phyloP scores from a whole-genome alignment of 2,113 vertebrate genomes.

The Pithys albifrons region DNA sequence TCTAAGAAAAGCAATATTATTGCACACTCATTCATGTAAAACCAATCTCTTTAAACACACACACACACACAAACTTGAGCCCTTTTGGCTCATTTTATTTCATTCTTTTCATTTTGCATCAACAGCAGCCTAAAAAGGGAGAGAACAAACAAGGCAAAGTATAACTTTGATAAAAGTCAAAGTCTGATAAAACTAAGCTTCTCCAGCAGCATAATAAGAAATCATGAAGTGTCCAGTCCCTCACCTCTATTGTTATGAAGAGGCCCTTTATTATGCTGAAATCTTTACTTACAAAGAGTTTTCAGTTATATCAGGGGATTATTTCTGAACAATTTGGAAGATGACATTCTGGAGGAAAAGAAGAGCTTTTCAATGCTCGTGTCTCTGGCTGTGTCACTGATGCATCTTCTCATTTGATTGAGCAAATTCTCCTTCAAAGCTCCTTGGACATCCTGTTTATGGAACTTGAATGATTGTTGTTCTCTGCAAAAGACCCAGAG shows the following conservation, averaged over 20 bases:
- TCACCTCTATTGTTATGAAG: background rate
- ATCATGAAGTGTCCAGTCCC: background rate
- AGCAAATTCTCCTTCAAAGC: background rate
- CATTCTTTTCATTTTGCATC: background rate
- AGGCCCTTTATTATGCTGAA: background rate
- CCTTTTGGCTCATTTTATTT: background rate
- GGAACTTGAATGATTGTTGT: background rate
- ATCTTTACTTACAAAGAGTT: background rate
- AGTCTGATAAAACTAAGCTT: background rate
- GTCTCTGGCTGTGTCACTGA: background rate
- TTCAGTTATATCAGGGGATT: background rate
- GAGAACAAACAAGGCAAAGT: background rate
- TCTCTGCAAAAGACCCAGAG: background rate
- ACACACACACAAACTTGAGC: background rate
- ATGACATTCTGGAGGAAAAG: background rate
- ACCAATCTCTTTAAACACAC: background rate
- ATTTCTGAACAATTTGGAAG: background rate
- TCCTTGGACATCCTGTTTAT: background rate
- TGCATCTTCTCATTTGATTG: background rate
- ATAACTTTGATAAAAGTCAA: background rate
- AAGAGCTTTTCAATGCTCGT: background rate
- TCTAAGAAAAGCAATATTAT: background rate
- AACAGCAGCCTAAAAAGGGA: background rate
- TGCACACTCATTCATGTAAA: background rate
- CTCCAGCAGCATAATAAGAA: background rate